Evolutionary conservation across 2,888 invertebrate genomes (phyloP).

Genomic region (Flexamia atlantica): DNA sequence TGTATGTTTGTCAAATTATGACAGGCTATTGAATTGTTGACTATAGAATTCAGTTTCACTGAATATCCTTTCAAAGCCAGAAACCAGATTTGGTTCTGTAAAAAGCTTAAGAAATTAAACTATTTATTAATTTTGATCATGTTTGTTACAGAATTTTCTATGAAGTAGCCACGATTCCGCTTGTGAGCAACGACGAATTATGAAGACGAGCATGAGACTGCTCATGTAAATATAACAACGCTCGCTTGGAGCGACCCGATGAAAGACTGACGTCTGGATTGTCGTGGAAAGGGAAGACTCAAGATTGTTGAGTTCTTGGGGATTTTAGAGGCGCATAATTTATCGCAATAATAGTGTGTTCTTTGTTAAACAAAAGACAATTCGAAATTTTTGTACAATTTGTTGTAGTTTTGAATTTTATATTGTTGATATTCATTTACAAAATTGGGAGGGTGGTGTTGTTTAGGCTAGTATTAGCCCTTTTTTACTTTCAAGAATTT

Average conservation of each 20-base stretch:
- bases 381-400: conserved; percentile 7
- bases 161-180: conserved; percentile 91
- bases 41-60: too few species aligned
- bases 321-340: background rate
- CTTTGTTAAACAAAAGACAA: background rate
- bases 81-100: too few species aligned
- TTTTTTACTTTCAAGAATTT: background rate
- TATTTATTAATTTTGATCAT: background rate
- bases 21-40: too few species aligned
- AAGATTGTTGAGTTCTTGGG: background rate
- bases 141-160: conserved; percentile 85
- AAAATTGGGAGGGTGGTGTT: background rate
- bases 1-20: too few species aligned
- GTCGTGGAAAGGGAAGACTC: background rate
- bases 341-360: background rate
- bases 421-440: background rate
- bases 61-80: too few species aligned
- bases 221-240: conserved; percentile 26
- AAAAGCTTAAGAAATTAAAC: too few species aligned
- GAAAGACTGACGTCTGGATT: conserved; percentile 18
- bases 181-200: conserved; percentile 74
- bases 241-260: background rate
- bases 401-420: background rate
- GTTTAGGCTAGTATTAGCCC: background rate
- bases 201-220: background rate